Percentiles rank a stretch among this genome's conserved stretches.
These are phyloP conservation scores for Hydrozoanthus tunicans DNA, from an alignment of 64 coral and sea anemone genomes.

Conservation along the genomic window DNA sequence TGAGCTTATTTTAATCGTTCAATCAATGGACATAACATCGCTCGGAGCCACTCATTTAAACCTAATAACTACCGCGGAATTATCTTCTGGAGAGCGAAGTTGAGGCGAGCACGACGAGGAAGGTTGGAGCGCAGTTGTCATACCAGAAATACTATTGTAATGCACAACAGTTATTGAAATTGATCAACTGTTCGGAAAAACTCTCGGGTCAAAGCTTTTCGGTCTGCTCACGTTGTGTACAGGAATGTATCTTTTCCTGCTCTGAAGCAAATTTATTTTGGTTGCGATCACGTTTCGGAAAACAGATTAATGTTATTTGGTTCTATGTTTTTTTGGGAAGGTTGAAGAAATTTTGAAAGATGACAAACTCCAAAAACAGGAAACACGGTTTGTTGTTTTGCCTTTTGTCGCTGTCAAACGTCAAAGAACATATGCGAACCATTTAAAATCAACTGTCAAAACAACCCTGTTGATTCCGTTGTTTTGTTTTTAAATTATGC, in stretches of 20 bases:
- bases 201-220: background rate
- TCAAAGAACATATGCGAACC: background rate
- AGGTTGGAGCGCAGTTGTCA: constrained; percentile 17
- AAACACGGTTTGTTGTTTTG: constrained; percentile 23
- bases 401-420: background rate
- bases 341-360: background rate
- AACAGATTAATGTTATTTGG: background rate
- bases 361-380: background rate
- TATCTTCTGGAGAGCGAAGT: background rate
- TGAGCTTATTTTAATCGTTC: background rate
- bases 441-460: constrained; percentile 23
- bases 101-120: background rate
- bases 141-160: constrained; percentile 41
- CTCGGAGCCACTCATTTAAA: background rate
- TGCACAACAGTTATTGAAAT: constrained; percentile 2
- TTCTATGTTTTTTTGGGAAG: background rate
- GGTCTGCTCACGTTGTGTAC: background rate
- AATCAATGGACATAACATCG: background rate
- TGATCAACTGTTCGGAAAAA: background rate
- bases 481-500: background rate
- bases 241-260: background rate
- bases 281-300: background rate
- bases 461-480: background rate
- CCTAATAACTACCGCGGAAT: background rate
- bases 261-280: background rate